Base-by-base conservation (phyloP, 2,797 vertebrate species). In the Acanthornis magna region DNA sequence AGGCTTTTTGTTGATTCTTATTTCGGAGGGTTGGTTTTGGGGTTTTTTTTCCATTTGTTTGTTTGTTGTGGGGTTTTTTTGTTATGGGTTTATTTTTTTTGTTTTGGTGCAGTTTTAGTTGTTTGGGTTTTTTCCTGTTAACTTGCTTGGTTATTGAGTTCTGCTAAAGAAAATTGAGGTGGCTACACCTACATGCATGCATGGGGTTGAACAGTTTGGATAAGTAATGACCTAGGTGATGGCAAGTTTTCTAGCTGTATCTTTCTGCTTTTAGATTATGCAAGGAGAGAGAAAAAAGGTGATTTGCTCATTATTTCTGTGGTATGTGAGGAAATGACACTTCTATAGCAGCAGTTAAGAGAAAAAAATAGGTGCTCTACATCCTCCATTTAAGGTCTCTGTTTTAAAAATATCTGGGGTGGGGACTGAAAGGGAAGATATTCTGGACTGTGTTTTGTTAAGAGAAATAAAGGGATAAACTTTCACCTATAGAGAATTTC, bases 161-260 rank as follows among this genome's bases (percentile, higher is more conserved):
- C 36, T 66, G 20, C 17, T 68, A 22, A 45, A 84, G 43, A 36
- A 13, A 88, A 47, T 5, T 16, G 23, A 76, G 11, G 10, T 29
- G 25, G 38, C 12, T 61, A 3, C 65, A 36, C 4, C 29, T 30
- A 34, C 2, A 2, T 5, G 3, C 1, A 2, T 40, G 16, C 1
- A 21, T 8, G 4, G 30, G 9, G 13, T 60, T 62, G 25, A 14
- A 15, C 3, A 40, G 34, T 34, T 62, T 42, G 34, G 32, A 13
- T 57, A 66, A 79, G 30, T 6, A 71, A 30, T 5, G 7, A 73
- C 8, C 7, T 60, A 72, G 17, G 6, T 19, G 11, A 76, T 34
- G 11, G 9, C 3, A 76, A 66, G 26, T 3, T 70, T 73, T 85
- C 18, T 48, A 58, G 11, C 7, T 66, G 6, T n/a, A 67, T 61